Base-by-base conservation (phyloP, 2,888 invertebrate genomes). In the Dolichopus griseipennis region DNA sequence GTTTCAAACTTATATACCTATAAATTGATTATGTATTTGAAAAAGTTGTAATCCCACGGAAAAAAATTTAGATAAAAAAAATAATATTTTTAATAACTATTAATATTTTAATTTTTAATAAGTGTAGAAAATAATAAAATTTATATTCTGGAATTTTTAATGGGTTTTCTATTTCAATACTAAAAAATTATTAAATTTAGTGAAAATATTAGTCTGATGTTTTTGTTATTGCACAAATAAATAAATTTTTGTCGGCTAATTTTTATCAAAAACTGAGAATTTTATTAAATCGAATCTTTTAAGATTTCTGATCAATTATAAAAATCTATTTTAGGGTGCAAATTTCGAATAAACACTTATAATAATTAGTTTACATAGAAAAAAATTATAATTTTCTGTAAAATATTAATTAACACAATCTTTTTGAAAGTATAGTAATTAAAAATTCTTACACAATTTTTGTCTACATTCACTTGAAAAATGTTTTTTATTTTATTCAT, bases 181-280 rank as follows among this genome's bases (percentile, higher is more conserved):
- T 10, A 52, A 52, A 52, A 52, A 52, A 18, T 52, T 52, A 52
- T 52, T 6, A 18, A 52, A 52, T 52, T 52, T 52, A 52, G 6
- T 15, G 15, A 18, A 52, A 15, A 52, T 52, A 12, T 52, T 52
- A 52, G 52, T 52, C 18, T 12, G 52, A 52, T 18, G 52, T 52
- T 52, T 52, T 52, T 52, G 52, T 52, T 52, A 52, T 52, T 52
- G 52, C 52, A 52, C 52, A 18, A 52, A n/a, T 12, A 52, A 52
- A 52, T 52, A 52, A 52, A 52, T 18, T 3, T n/a, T 52, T 52
- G 52, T 52, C 3, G 52, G n/a, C 18, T 52, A 18, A 52, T 52
- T 18, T 52, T 52, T 52, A n/a, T 52, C 52, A 18, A 41, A 41
- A 41, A 41, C 12, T 41, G 41, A n/a, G n/a, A 41, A 41, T 41